Percentiles rank a stretch among this genome's conserved stretches.
These are phyloP conservation scores for Aphis gossypii DNA, from an alignment of 1,140 invertebrate species.

Conservation along the genomic window DNA sequence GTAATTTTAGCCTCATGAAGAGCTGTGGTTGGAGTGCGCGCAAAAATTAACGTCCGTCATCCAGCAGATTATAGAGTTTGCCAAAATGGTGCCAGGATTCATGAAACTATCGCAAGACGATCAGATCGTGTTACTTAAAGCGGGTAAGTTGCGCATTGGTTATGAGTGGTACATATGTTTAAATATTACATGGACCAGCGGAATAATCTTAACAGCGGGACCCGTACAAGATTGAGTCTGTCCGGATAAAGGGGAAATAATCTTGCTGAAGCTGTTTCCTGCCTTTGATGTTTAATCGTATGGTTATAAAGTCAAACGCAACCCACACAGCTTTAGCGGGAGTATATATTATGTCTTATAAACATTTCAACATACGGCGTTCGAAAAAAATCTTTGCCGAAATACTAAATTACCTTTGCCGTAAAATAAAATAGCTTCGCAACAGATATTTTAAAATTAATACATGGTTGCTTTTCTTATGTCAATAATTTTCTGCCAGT, in stretches of 20 bases:
- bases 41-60: constrained; percentile 94
- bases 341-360: neutral
- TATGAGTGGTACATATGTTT: neutral
- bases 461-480: neutral
- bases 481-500: neutral
- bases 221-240: neutral
- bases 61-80: constrained; percentile 99
- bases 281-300: neutral
- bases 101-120: constrained; percentile 98
- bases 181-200: neutral
- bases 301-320: neutral
- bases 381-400: neutral
- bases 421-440: neutral
- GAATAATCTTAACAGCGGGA: neutral
- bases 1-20: constrained; percentile 77
- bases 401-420: neutral
- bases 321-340: neutral
- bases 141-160: constrained; percentile 71
- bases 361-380: neutral
- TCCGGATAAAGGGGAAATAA: neutral
- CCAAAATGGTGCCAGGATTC: constrained; percentile 98
- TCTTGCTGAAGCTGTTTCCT: neutral
- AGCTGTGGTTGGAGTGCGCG: constrained; percentile 94
- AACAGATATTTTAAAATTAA: neutral
- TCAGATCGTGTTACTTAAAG: constrained; percentile 96